Evolutionary conservation across 2,888 invertebrate species (phyloP), one percentile per base, ranked within the genome.

Genomic region (Drosophila buzzatii): DNA sequence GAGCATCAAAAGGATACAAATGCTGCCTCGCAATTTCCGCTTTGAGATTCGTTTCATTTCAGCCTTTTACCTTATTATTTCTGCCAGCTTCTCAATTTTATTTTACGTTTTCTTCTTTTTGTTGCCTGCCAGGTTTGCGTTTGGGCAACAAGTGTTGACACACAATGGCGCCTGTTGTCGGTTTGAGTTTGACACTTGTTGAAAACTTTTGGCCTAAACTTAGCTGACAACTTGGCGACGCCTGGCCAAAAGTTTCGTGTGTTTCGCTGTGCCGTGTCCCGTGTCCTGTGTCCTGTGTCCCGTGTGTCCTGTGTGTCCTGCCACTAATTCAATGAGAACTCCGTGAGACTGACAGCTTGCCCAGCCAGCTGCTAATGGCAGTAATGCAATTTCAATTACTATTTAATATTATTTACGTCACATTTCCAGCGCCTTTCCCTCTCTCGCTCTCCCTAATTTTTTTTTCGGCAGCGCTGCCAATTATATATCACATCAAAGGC

Each of bases 331-430:
- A 89, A 85, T 86, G 70, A 84, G 63, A 58, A 66, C 57, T 73
- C 67, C 68, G 81, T 85, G 57, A 73, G 44, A 49, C 70, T 45
- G 57, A 69, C 70, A 23, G 41, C 44, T 62, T 27, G 51, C 37
- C 55, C 53, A 9, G 39, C 37, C 69, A 61, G 72, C 71, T 73
- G 66, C 76, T 81, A 86, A 81, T 86, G 87, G 73, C 68, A 45
- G 55, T 89, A 85, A 85, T 85, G 87, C 69, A 79, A 89, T 85
- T 89, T 79, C 70, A 83, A 86, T 89, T 86, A 70, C 60, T 42
- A 53, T 65, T 57, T 85, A 81, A 88, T 85, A 47, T 55, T 76
- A 84, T 85, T 87, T 73, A 41, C 61, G 52, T 47, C 65, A 58
- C 31, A 61, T 67, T 68, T 27, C 23, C 18, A 6, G 10, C 31